phyloP scores from a whole-genome alignment of 30 jellyfish, hydroid and myxozoan species.

The Aurelia aurita complex sp. Pacific region DNA sequence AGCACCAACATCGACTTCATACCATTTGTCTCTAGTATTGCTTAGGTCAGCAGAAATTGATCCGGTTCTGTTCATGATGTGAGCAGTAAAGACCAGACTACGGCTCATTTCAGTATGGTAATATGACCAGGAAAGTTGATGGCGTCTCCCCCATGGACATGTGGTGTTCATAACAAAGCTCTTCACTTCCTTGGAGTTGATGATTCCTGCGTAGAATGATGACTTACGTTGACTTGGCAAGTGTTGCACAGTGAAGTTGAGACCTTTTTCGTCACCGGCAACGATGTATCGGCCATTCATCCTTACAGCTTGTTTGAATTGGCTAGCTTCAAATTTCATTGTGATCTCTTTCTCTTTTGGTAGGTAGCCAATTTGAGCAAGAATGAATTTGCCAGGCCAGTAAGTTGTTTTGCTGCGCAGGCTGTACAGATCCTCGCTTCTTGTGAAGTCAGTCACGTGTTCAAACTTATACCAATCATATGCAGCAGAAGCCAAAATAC shows the following conservation, averaged over 20 bases:
- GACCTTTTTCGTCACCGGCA: constrained; percentile 63
- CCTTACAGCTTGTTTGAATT: constrained; percentile 71
- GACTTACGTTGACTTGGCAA: constrained; percentile 57
- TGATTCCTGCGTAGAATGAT: constrained; percentile 73
- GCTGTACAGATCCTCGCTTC: constrained; percentile 55
- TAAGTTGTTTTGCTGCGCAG: constrained; percentile 79
- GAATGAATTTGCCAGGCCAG: constrained; percentile 81
- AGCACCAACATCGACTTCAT: constrained; percentile 58
- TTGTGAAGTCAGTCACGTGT: constrained; percentile 71
- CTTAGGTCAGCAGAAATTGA: constrained; percentile 27
- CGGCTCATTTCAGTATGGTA: constrained; percentile 20
- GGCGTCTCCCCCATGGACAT: constrained; percentile 30
- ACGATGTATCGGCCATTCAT: constrained; percentile 72
- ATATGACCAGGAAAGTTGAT: constrained; percentile 55
- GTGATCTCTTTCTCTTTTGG: constrained; percentile 60
- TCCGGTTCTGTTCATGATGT: constrained; percentile 44
- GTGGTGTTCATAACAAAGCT: constrained; percentile 46
- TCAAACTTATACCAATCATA: constrained; percentile 96
- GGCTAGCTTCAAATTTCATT: constrained; percentile 83
- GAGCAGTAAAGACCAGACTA: constrained; percentile 32
- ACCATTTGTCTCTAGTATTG: constrained; percentile 12
- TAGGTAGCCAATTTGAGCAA: constrained; percentile 74
- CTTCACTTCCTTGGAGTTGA: constrained; percentile 45
- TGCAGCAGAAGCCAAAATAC: constrained; percentile 65
- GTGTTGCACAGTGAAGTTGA: constrained; percentile 79